phyloP scores from a whole-genome alignment of 2,797 vertebrate genomes.

The Rhinoraja longicauda region DNA sequence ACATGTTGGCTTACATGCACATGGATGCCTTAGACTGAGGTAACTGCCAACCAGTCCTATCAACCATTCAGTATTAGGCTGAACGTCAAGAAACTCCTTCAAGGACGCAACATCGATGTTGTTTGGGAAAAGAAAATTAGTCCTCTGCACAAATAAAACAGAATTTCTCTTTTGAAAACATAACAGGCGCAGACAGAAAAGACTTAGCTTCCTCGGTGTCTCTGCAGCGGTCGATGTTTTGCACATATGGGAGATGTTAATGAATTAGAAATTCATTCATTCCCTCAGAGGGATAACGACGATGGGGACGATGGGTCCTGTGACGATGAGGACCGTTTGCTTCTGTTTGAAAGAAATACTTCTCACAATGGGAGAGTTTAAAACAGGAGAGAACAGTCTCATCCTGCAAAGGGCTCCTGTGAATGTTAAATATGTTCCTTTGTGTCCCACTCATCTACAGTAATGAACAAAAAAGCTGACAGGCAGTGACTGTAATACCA shows the following conservation, averaged over 20 bases:
- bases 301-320: too few species aligned
- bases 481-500: not conserved
- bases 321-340: not conserved
- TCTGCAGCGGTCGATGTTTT: not conserved
- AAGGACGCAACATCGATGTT: not conserved
- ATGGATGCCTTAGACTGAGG: not conserved
- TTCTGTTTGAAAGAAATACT: not conserved
- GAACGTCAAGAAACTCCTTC: not conserved
- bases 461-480: not conserved
- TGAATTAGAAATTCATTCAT: constrained; percentile 17
- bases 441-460: too few species aligned
- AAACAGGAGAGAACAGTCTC: not conserved
- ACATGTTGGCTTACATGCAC: not conserved
- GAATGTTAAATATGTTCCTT: not conserved
- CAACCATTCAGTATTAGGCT: not conserved
- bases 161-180: not conserved
- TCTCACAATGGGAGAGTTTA: not conserved
- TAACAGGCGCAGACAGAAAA: not conserved
- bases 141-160: not conserved
- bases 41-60: not conserved
- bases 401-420: not conserved
- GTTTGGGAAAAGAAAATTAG: not conserved
- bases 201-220: not conserved
- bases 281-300: not conserved
- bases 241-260: not conserved